A percentile compares a stretch with the other conserved stretches of the same genome.
Conservation (phyloP, 1,140 invertebrate genomes). For the Schlechtendalia chinensis region DNA sequence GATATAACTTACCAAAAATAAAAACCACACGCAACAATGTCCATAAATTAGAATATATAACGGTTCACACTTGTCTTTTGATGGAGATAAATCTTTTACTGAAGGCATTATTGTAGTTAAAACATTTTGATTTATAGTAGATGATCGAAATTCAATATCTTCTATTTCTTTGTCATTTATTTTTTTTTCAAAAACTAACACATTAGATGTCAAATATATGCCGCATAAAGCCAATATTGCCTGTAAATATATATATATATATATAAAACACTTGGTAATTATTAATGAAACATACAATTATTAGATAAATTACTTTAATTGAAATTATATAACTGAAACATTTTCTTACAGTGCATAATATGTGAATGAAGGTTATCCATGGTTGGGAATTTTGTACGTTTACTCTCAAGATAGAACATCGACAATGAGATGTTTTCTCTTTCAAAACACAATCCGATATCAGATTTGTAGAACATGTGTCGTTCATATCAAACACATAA, state of each 20-base stretch:
- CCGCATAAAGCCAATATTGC: conserved; percentile 7
- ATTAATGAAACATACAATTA: neutral
- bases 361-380: conserved; percentile 32
- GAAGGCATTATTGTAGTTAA: neutral
- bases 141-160: neutral
- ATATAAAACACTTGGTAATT: neutral
- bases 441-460: neutral
- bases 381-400: neutral
- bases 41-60: conserved; percentile 32
- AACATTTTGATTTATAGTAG: neutral
- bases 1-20: conserved; percentile 31
- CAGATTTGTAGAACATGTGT: neutral
- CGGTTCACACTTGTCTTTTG: conserved; percentile 42
- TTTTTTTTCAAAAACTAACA: conserved; percentile 18
- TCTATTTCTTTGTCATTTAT: neutral
- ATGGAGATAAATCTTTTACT: neutral
- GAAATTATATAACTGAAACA: neutral
- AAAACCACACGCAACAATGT: conserved; percentile 36
- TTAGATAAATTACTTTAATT: neutral
- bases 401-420: neutral
- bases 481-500: conserved; percentile 24
- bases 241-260: neutral
- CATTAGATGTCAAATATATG: neutral
- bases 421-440: neutral
- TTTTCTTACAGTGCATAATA: conserved; percentile 34